phyloP scores from a whole-genome alignment of 2,888 invertebrate species.

The Petrolisthes cinctipes region DNA sequence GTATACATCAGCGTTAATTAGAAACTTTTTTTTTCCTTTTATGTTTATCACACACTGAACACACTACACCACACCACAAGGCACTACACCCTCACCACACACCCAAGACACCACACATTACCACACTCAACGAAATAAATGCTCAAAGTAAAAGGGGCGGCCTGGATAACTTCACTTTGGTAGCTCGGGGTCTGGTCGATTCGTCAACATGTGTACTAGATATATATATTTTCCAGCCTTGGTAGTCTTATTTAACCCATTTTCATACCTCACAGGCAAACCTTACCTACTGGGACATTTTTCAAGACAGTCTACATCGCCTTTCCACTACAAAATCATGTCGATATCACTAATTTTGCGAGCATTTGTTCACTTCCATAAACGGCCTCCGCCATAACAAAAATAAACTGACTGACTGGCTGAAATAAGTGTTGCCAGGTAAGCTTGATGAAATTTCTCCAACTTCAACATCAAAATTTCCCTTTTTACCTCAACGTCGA shows the following conservation, averaged over 20 bases:
- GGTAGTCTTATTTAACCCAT: neutral
- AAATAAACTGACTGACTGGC: slow-evolving; percentile 3
- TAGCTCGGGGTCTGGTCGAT: slow-evolving; percentile 24
- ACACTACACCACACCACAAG: neutral
- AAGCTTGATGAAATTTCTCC: too few relatives aligned
- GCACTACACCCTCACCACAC: neutral
- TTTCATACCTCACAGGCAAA: slow-evolving; percentile 7
- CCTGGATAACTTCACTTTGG: too few relatives aligned
- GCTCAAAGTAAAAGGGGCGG: too few relatives aligned
- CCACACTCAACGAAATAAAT: neutral
- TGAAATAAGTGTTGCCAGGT: too few relatives aligned
- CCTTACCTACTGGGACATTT: slow-evolving; percentile 48
- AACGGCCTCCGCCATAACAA: slow-evolving; percentile 52
- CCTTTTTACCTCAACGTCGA: too few relatives aligned
- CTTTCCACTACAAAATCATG: slow-evolving; percentile 32
- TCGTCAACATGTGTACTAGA: neutral
- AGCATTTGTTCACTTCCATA: slow-evolving; percentile 59
- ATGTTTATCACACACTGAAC: neutral
- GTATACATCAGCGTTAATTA: too few relatives aligned
- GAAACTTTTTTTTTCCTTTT: neutral
- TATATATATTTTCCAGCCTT: neutral
- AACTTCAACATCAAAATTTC: too few relatives aligned
- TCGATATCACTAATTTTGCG: slow-evolving; percentile 38
- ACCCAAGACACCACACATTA: neutral
- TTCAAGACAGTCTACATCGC: slow-evolving; percentile 18